Conservation (phyloP, 2,113 vertebrate species). For the Epinephelus moara region DNA sequence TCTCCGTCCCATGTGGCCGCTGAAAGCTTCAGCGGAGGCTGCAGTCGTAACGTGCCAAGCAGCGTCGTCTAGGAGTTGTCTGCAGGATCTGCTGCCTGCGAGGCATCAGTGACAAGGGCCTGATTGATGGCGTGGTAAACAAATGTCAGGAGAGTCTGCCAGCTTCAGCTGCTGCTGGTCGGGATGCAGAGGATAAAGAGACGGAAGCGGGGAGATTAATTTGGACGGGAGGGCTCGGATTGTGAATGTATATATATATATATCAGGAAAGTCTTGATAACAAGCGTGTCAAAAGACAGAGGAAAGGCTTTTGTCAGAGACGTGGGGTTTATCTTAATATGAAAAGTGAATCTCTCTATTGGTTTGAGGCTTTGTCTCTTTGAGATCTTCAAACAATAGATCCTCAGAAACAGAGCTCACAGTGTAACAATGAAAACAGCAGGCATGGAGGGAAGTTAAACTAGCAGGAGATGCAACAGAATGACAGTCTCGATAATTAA, state of each 20-base stretch:
- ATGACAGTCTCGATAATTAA: conserved; percentile 67
- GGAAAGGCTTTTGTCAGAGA: conserved; percentile 36
- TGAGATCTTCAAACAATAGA: conserved; percentile 62
- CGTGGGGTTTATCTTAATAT: conserved; percentile 53
- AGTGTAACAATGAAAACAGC: conserved; percentile 42
- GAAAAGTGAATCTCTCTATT: conserved; percentile 53
- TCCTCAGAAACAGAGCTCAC: conserved; percentile 24
- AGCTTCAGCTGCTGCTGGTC: conserved; percentile 56
- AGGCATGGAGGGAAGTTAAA: conserved; percentile 30
- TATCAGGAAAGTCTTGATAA: conserved; percentile 51
- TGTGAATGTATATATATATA: neutral
- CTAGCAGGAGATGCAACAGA: conserved; percentile 45
- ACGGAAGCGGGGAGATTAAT: conserved; percentile 55
- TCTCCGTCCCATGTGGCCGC: conserved; percentile 38
- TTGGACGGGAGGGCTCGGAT: conserved; percentile 18
- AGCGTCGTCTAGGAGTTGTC: conserved; percentile 45
- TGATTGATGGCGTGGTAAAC: conserved; percentile 82
- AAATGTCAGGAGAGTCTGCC: conserved; percentile 78
- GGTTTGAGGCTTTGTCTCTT: conserved; percentile 47
- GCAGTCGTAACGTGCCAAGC: conserved; percentile 33
- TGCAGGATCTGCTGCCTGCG: conserved; percentile 66
- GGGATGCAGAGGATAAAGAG: conserved; percentile 40
- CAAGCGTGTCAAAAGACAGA: conserved; percentile 34
- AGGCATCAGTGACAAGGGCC: conserved; percentile 65
- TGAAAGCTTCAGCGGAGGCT: conserved; percentile 36